Conservation (phyloP, 2,888 invertebrate genomes). For the Ecliptopera silaceata region DNA sequence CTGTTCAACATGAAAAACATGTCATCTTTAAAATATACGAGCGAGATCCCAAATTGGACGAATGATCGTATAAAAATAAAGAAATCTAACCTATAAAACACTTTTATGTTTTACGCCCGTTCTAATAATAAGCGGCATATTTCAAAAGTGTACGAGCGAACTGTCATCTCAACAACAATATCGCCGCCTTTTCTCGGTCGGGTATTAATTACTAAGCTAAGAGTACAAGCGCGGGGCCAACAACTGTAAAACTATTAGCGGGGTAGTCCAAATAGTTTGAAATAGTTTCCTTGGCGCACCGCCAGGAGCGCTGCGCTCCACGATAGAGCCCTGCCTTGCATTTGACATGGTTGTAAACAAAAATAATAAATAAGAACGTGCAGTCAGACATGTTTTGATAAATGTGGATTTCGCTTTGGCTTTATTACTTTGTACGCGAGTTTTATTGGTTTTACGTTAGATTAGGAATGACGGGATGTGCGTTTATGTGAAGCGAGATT, state of each 20-base stretch:
- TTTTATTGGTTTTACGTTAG: conserved; percentile 67
- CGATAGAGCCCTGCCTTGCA: conserved; percentile 67
- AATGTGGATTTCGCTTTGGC: conserved; percentile 61
- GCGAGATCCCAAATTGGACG: conserved; percentile 24
- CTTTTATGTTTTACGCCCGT: conserved; percentile 45
- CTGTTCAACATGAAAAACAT: conserved; percentile 43
- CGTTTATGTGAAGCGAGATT: conserved; percentile 44
- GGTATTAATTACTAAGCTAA: conserved; percentile 68
- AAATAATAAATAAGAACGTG: conserved; percentile 69
- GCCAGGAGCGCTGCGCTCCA: conserved; percentile 61
- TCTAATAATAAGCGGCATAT: conserved; percentile 43
- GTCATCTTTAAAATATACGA: conserved; percentile 32
- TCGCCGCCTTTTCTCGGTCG: conserved; percentile 47
- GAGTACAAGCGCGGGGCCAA: conserved; percentile 55
- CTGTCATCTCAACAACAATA: conserved; percentile 56
- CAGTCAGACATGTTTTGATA: conserved; percentile 61
- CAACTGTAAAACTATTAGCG: conserved; percentile 75
- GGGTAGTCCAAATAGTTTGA: conserved; percentile 65
- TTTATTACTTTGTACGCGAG: conserved; percentile 50
- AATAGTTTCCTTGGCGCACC: conserved; percentile 73
- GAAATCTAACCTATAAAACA: conserved; percentile 32
- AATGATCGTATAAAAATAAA: conserved; percentile 30
- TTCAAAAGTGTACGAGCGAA: conserved; percentile 44
- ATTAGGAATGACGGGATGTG: conserved; percentile 55
- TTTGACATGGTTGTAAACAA: conserved; percentile 71